phyloP scores from a whole-genome alignment of 2,113 vertebrate species.

The Pangasianodon gigas region DNA sequence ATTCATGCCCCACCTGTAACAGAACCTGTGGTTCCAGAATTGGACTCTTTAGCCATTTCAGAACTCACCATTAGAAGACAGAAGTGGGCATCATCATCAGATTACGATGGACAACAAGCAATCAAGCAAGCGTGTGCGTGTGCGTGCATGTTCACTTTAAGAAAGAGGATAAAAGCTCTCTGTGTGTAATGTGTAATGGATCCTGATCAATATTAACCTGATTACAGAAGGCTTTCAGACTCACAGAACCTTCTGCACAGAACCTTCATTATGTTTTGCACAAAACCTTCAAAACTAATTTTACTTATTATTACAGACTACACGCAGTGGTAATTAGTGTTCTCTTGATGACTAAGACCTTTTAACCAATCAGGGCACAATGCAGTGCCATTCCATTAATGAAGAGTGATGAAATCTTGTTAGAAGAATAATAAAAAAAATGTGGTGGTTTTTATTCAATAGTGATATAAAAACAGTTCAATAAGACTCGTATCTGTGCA shows the following conservation, averaged over 20 bases:
- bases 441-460: not conserved
- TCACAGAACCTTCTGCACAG: not conserved
- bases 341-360: not conserved
- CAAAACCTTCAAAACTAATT: not conserved
- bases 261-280: not conserved
- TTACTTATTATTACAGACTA: not conserved
- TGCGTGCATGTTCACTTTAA: conserved; percentile 18
- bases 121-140: not conserved
- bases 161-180: conserved; percentile 6
- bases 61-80: not conserved
- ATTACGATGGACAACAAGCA: not conserved
- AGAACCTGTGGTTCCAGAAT: not conserved
- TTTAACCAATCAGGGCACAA: not conserved
- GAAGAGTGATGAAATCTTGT: not conserved
- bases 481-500: not conserved
- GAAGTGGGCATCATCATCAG: not conserved
- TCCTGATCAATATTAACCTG: conserved; percentile 35
- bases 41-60: not conserved
- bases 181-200: conserved; percentile 19
- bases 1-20: not conserved
- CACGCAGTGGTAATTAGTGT: not conserved
- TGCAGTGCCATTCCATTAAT: not conserved
- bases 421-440: not conserved
- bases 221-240: conserved; percentile 1
- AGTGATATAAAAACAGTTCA: not conserved